Conservation (phyloP, 2,797 vertebrate species). For the Spinus pinus region DNA sequence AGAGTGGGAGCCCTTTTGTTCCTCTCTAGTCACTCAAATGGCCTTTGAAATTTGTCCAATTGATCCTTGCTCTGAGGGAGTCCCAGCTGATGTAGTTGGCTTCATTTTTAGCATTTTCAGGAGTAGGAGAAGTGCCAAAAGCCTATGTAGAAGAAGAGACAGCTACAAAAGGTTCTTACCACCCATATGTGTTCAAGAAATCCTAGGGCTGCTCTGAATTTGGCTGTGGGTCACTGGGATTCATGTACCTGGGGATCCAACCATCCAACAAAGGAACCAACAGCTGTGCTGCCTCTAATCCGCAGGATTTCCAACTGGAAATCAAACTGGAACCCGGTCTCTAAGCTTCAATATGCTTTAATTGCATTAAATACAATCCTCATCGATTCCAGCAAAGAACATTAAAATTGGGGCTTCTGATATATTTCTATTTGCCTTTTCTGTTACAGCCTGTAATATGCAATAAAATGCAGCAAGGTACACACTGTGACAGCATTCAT, state of each 20-base stretch:
- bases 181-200: not conserved
- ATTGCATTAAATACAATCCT: not conserved
- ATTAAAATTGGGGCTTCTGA: not conserved
- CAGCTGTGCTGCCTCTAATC: not conserved
- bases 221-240: not conserved
- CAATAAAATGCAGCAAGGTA: not conserved
- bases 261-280: not conserved
- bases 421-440: not conserved
- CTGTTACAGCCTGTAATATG: not conserved
- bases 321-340: not conserved
- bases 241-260: not conserved
- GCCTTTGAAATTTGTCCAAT: conserved; percentile 53
- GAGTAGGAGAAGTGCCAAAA: conserved; percentile 45
- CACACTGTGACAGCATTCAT: not conserved
- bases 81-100: conserved; percentile 41
- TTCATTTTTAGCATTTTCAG: conserved; percentile 33
- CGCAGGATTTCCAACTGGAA: conserved; percentile 4
- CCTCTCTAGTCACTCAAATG: not conserved
- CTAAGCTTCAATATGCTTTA: not conserved
- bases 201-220: not conserved
- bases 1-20: conserved; percentile 29
- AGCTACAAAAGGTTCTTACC: conserved; percentile 17
- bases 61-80: conserved; percentile 46
- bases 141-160: not conserved
- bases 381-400: not conserved